Conservation (phyloP, 2,797 vertebrate species). For the Nothura maculosa region DNA sequence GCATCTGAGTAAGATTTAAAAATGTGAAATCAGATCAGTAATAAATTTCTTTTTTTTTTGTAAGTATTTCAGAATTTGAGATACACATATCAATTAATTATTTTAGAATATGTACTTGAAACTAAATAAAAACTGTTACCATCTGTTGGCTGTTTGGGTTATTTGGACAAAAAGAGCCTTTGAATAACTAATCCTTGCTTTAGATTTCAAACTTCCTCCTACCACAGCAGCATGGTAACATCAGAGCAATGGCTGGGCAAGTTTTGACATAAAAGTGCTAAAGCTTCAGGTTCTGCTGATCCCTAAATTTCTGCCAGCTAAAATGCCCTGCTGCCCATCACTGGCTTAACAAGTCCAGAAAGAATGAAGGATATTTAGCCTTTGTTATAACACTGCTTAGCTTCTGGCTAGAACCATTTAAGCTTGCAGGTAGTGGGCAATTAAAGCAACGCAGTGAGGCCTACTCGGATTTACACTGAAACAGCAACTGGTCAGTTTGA, state of each 20-base stretch:
- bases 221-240: not conserved
- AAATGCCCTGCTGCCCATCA: not conserved
- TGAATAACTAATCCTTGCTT: not conserved
- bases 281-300: not conserved
- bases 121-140: not conserved
- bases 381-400: not conserved
- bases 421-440: not conserved
- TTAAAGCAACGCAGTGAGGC: not conserved
- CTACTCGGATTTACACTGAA: not conserved
- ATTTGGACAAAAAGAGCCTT: not conserved
- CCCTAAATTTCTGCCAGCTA: not conserved
- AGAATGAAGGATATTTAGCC: not conserved
- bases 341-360: not conserved
- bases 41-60: not conserved
- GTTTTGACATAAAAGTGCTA: rapidly evolving
- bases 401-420: not conserved
- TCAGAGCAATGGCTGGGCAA: not conserved
- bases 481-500: not conserved
- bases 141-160: not conserved
- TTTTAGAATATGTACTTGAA: not conserved
- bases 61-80: not conserved
- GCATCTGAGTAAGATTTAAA: constrained; percentile 16
- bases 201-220: not conserved
- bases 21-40: not conserved
- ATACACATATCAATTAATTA: not conserved